Conservation (phyloP, 2,113 vertebrate species). For the Zosterops borbonicus region DNA sequence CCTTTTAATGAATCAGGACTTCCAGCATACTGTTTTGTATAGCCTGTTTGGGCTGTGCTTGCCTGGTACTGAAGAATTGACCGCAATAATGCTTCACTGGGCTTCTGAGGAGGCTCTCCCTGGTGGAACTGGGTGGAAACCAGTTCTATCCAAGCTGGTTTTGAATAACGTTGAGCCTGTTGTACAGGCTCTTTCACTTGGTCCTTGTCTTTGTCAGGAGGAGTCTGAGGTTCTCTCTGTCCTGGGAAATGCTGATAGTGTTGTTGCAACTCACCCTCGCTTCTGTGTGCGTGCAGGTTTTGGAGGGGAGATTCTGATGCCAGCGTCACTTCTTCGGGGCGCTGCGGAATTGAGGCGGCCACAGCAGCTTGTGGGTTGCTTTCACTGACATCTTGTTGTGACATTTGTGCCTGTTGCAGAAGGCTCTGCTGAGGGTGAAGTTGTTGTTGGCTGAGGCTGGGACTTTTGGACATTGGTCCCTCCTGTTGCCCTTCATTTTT, state of each 20-base stretch:
- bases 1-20: slow-evolving; percentile 68
- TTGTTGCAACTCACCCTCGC: slow-evolving; percentile 37
- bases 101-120: slow-evolving; percentile 65
- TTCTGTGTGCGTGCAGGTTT: not conserved
- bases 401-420: slow-evolving; percentile 44
- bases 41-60: slow-evolving; percentile 65
- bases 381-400: slow-evolving; percentile 8
- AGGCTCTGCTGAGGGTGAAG: slow-evolving; percentile 36
- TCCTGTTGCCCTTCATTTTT: slow-evolving; percentile 62
- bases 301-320: slow-evolving; percentile 38
- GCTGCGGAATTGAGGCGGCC: not conserved
- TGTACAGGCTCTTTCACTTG: slow-evolving; percentile 61
- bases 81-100: slow-evolving; percentile 55
- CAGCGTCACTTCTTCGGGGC: slow-evolving; percentile 36
- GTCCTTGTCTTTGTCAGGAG: slow-evolving; percentile 64
- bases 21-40: slow-evolving; percentile 76
- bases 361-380: not conserved
- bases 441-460: slow-evolving; percentile 3
- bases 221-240: slow-evolving; percentile 51
- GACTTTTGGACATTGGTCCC: slow-evolving; percentile 21
- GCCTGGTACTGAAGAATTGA: slow-evolving; percentile 72
- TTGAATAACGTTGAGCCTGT: slow-evolving; percentile 57
- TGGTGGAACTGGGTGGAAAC: slow-evolving; percentile 73
- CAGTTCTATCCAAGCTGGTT: slow-evolving; percentile 82
- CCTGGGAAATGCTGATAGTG: slow-evolving; percentile 43